Base-by-base conservation (phyloP, 2,888 invertebrate species). In the Tridacna gigas region DNA sequence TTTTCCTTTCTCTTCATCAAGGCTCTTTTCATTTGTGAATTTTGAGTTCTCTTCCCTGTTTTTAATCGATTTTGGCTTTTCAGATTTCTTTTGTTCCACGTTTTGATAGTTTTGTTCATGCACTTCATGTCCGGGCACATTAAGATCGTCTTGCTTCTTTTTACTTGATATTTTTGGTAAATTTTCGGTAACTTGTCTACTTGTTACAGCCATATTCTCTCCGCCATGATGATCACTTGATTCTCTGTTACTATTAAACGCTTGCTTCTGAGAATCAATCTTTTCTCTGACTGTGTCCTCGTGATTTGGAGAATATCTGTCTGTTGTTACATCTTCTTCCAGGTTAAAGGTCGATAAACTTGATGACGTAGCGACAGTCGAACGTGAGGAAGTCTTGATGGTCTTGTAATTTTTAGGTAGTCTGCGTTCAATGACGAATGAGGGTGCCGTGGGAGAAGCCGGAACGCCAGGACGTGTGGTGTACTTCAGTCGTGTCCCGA, bases 361-460 rank as follows among this genome's bases (percentile, higher is more conserved):
- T 28, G 77, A 25, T 7, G 51, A 66, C 15, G 77, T 81, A 22
- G 56, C 69, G 0, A 76, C 67, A 11, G 81, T 73, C 1, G 81
- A 81, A 20, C 81, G 77, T 0, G 81, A 77, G 4, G 73, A 65
- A 3, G 74, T 28, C 25, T 56, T 79, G 13, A 79, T 48, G 9
- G 75, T 75, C 47, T 63, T 75, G 20, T 61, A 63, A 15, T 71
- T 71, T 22, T 12, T 26, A 0, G 71, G 71, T 25, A 71, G 47
- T 20, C 71, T 48, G 7, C 71, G 48, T 71, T 71, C 71, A 3
- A 71, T 26, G n/a, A 71, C 47, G 26, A 71, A 71, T 12, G 22
- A 45, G 5, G 22, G 18, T 4, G 48, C 51, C 5, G 71, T 51
- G 2, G 71, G 71, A 15, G 71, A 71, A 15, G 20, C 25, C 2